These are phyloP conservation scores for Macropis europaea DNA, from an alignment of 2,888 invertebrate species.

Conservation along the genomic window DNA sequence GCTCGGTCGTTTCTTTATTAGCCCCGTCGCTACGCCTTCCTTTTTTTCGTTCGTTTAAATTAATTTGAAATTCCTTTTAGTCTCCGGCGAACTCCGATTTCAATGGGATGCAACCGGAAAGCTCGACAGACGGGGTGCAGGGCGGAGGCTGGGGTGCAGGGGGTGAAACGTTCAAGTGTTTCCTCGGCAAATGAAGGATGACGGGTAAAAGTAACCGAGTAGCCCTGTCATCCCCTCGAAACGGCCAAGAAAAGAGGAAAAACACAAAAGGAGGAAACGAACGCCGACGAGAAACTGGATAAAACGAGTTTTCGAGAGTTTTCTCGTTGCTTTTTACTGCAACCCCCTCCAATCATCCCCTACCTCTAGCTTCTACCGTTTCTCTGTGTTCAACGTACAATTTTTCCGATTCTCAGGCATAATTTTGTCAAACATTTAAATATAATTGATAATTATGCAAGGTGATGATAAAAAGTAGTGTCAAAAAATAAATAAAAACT, in stretches of 20 bases:
- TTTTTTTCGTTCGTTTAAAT: neutral
- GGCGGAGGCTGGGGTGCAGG: no score
- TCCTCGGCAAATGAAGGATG: neutral
- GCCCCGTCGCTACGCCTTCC: no score
- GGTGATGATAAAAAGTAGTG: no score
- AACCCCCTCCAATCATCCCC: neutral
- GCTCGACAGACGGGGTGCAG: no score
- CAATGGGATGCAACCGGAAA: neutral
- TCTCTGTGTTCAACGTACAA: neutral
- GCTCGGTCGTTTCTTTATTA: no score
- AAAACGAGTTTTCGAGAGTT: slow-evolving; percentile 40
- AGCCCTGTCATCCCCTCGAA: neutral
- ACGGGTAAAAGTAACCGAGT: slow-evolving; percentile 4
- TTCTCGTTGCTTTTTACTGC: neutral
- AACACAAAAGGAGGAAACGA: neutral
- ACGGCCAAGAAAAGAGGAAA: neutral
- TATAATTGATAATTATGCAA: no score
- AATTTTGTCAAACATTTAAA: no score
- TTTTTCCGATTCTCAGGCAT: no score
- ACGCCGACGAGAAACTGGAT: slow-evolving; percentile 10
- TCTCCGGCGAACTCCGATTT: neutral
- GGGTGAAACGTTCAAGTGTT: neutral
- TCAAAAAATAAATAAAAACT: no score
- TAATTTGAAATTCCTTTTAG: neutral
- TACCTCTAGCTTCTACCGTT: neutral